These are phyloP conservation scores for Acrossocheilus wenchowensis DNA, from an alignment of 2,797 vertebrate species.

Conservation along the genomic window DNA sequence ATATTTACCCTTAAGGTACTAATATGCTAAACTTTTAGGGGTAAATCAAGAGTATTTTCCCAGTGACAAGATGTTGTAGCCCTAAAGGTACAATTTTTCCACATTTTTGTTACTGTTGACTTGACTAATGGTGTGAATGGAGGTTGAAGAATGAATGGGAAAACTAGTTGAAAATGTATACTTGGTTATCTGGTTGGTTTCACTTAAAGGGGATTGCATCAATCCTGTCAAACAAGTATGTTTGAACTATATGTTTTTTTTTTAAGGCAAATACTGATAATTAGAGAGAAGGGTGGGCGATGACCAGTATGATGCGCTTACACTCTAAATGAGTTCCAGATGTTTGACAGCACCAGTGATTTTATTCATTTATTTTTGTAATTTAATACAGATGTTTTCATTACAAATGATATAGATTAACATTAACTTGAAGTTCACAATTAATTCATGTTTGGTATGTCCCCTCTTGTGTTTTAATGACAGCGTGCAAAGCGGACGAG, in stretches of 20 bases:
- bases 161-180: background rate
- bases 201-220: background rate
- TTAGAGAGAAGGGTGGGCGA: background rate
- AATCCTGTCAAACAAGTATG: background rate
- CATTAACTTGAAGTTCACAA: background rate
- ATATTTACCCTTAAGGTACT: background rate
- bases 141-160: background rate
- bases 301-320: background rate
- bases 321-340: background rate
- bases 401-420: background rate
- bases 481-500: background rate
- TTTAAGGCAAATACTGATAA: background rate
- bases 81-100: too few relatives aligned
- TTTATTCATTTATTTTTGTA: background rate
- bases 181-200: background rate
- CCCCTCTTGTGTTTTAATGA: background rate
- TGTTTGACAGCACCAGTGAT: background rate
- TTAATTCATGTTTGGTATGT: background rate
- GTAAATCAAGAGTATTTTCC: too few relatives aligned
- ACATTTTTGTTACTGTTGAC: background rate
- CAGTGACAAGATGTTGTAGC: too few relatives aligned
- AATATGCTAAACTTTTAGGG: background rate
- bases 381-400: background rate
- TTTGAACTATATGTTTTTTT: background rate
- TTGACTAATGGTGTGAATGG: background rate